A percentile compares a stretch with the other conserved stretches of the same genome.
Conservation (phyloP, 2,113 vertebrate genomes). For the Macrotus californicus region DNA sequence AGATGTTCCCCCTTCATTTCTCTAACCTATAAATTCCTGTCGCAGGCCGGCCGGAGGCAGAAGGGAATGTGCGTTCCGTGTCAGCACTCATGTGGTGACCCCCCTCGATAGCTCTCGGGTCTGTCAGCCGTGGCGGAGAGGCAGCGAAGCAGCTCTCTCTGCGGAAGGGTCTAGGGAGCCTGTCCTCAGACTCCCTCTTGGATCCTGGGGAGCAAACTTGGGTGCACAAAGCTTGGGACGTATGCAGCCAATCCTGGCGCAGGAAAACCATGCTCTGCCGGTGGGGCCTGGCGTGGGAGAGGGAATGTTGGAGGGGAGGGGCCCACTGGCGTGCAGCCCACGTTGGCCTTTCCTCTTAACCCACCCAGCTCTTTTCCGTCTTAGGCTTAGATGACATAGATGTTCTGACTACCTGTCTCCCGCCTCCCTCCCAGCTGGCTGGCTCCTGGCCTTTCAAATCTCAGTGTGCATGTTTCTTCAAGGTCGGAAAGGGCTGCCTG, state of each 20-base stretch:
- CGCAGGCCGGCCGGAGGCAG: neutral
- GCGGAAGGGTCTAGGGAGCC: neutral
- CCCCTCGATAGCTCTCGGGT: neutral
- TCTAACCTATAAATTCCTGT: neutral
- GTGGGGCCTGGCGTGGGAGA: too few relatives aligned
- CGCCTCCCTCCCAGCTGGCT: neutral
- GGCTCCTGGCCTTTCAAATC: neutral
- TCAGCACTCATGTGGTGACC: neutral
- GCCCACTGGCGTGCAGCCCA: neutral
- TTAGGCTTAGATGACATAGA: neutral
- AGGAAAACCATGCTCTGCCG: neutral
- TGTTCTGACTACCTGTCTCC: neutral
- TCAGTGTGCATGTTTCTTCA: neutral
- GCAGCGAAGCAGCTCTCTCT: neutral
- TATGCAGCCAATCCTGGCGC: rapidly evolving
- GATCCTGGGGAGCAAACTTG: neutral
- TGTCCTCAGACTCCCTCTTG: neutral
- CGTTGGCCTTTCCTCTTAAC: neutral
- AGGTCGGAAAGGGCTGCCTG: neutral
- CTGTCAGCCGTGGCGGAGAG: neutral
- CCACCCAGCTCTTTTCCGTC: neutral
- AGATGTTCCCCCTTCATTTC: neutral
- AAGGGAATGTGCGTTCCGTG: neutral
- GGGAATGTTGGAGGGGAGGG: neutral
- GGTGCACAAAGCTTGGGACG: too few relatives aligned